Conservation (phyloP, 2,113 vertebrate species). For the Cercopithecus mona region DNA sequence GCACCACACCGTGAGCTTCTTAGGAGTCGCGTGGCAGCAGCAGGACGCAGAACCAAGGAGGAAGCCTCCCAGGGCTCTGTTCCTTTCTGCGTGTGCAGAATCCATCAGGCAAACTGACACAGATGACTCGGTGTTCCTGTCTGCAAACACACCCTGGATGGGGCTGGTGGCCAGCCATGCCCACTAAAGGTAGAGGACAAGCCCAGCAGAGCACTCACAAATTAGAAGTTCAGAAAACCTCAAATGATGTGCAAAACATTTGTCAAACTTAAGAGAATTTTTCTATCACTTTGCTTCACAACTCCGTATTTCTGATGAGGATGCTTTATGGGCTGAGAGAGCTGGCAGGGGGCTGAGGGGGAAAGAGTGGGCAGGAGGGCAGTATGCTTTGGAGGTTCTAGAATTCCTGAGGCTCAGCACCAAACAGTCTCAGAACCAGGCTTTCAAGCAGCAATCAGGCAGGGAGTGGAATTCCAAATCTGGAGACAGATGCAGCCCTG, state of each 20-base stretch:
- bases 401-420: background rate
- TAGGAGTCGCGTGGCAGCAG: slow-evolving; percentile 41
- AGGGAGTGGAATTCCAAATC: fast-evolving
- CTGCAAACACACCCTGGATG: slow-evolving; percentile 35
- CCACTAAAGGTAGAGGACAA: slow-evolving; percentile 60
- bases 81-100: slow-evolving; percentile 60
- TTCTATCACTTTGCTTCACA: slow-evolving; percentile 76
- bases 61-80: slow-evolving; percentile 59
- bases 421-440: background rate
- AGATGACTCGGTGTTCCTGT: slow-evolving; percentile 53
- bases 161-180: slow-evolving; percentile 62
- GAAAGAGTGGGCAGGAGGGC: background rate
- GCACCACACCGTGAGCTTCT: slow-evolving; percentile 60
- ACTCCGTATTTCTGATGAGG: slow-evolving; percentile 75
- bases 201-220: slow-evolving; percentile 71
- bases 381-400: background rate
- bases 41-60: slow-evolving; percentile 53
- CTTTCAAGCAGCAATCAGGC: fast-evolving
- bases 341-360: background rate
- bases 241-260: slow-evolving; percentile 82
- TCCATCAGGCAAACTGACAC: slow-evolving; percentile 79
- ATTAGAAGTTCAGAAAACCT: slow-evolving; percentile 81
- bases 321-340: slow-evolving; percentile 65
- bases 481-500: background rate
- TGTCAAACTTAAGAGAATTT: slow-evolving; percentile 66